A percentile compares a stretch with the other conserved stretches of the same genome.
These are phyloP conservation scores for Aromia moschata DNA, from an alignment of 2,888 invertebrate species.

Conservation along the genomic window DNA sequence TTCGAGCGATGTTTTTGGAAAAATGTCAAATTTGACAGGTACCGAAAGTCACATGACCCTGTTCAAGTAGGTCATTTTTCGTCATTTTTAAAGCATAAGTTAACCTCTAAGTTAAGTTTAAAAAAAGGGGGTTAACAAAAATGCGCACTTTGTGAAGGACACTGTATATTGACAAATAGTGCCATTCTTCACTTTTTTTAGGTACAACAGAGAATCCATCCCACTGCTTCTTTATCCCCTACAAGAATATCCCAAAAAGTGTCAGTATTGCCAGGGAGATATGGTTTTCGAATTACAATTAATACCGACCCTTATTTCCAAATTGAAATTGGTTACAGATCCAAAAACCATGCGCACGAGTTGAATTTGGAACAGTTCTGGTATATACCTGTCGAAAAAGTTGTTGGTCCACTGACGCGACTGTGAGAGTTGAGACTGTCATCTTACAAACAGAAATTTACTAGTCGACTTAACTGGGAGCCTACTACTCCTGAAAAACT, in stretches of 20 bases:
- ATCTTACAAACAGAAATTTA: conserved; percentile 78
- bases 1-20: too few species aligned
- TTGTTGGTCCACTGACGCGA: conserved; percentile 82
- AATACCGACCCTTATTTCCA: conserved; percentile 80
- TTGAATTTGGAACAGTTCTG: conserved; percentile 89
- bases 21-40: too few species aligned
- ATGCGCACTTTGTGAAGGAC: too few species aligned
- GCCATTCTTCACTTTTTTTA: too few species aligned
- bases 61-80: too few species aligned
- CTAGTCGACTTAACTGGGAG: conserved; percentile 27
- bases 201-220: conserved; percentile 76
- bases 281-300: conserved; percentile 85
- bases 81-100: too few species aligned
- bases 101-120: too few species aligned
- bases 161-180: too few species aligned
- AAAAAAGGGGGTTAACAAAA: too few species aligned
- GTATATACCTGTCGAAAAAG: conserved; percentile 85
- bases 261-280: conserved; percentile 76
- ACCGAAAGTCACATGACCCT: too few species aligned
- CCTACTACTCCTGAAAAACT: neutral
- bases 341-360: conserved; percentile 63
- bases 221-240: conserved; percentile 78
- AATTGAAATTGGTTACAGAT: conserved; percentile 69
- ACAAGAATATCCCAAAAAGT: conserved; percentile 66
- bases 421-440: conserved; percentile 74